phyloP scores from a whole-genome alignment of 2,888 invertebrate genomes.

The Andricus quercusramuli region DNA sequence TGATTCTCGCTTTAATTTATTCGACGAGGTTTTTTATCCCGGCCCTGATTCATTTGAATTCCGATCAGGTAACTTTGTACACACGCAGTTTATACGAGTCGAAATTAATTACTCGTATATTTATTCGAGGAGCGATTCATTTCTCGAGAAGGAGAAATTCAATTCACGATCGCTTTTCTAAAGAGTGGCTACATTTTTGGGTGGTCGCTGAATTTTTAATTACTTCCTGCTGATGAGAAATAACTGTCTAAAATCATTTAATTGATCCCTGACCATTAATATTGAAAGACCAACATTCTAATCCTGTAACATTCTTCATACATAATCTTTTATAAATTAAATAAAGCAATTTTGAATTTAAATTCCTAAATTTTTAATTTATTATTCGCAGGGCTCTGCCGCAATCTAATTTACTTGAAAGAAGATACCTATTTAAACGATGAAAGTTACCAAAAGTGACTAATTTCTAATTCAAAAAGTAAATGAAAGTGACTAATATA shows the following conservation, averaged over 20 bases:
- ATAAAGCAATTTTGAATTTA: no score
- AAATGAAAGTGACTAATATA: no score
- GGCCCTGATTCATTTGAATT: conserved; percentile 39
- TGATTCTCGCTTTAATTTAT: conserved; percentile 39
- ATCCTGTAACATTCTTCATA: no score
- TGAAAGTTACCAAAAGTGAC: no score
- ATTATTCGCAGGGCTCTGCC: no score
- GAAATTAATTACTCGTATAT: conserved; percentile 39
- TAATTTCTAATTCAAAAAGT: no score
- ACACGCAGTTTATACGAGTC: conserved; percentile 39
- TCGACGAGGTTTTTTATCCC: conserved; percentile 30
- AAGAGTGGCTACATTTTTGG: conserved; percentile 21
- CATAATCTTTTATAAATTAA: no score
- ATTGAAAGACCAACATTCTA: no score
- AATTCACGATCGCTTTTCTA: conserved; percentile 26
- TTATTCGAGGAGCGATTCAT: conserved; percentile 37
- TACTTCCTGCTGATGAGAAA: conserved; percentile 36
- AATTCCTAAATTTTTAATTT: no score
- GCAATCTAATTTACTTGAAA: no score
- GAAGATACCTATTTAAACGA: no score
- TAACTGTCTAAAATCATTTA: conserved; percentile 9
- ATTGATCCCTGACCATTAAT: not conserved
- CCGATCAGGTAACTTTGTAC: conserved; percentile 38
- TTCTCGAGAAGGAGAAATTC: conserved; percentile 21
- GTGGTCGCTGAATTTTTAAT: conserved; percentile 40